Conservation (phyloP, 2,888 invertebrate species). For the Teinopalpus imperialis region DNA sequence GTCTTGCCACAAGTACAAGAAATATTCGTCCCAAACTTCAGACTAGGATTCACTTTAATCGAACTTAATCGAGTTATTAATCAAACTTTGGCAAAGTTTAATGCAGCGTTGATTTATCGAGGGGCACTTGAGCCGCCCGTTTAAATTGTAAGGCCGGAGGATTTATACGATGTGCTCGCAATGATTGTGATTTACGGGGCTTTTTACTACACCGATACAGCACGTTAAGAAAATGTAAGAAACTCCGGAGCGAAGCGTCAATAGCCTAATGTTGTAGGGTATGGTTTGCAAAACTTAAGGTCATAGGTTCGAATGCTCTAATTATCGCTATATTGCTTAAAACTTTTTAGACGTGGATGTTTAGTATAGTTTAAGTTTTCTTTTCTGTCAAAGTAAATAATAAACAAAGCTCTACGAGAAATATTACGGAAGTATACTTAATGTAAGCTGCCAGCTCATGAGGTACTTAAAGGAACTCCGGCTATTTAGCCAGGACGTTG, state of each 20-base stretch:
- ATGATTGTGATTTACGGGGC: conserved; percentile 18
- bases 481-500: too few relatives aligned
- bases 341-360: too few relatives aligned
- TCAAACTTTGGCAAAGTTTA: conserved; percentile 16
- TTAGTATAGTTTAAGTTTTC: too few relatives aligned
- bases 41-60: conserved; percentile 14
- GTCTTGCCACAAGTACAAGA: conserved; percentile 12
- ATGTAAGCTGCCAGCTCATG: too few relatives aligned
- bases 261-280: too few relatives aligned
- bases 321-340: too few relatives aligned
- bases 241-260: neutral
- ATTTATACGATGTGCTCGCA: conserved; percentile 10
- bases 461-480: too few relatives aligned
- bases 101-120: conserved; percentile 10
- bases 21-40: neutral
- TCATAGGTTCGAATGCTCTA: too few relatives aligned
- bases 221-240: conserved; percentile 10
- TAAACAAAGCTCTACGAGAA: too few relatives aligned
- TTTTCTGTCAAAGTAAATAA: too few relatives aligned
- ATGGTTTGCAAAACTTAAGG: too few relatives aligned
- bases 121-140: conserved; percentile 1
- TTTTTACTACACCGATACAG: conserved; percentile 2
- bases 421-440: too few relatives aligned
- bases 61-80: conserved; percentile 18
- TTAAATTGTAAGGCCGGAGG: conserved; percentile 10